Percentiles rank a stretch among this genome's conserved stretches.
phyloP scores from a whole-genome alignment of 2,113 vertebrate genomes.

The Rynchops niger region DNA sequence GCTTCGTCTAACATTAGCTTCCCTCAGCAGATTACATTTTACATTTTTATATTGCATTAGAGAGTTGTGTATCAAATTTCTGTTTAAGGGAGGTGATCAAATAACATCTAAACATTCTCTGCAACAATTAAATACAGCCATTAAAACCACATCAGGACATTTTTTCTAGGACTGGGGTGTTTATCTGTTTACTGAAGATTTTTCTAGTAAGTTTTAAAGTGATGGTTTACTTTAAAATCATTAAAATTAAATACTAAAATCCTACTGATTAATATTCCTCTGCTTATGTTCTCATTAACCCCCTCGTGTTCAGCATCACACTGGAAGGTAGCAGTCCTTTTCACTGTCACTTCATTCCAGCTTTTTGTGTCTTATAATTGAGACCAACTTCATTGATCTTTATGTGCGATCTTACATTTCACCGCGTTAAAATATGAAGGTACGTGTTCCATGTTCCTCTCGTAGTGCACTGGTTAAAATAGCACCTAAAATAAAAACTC shows the following conservation, averaged over 20 bases:
- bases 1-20: background rate
- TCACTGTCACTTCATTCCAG: background rate
- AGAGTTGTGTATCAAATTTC: background rate
- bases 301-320: background rate
- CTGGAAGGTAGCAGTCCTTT: background rate
- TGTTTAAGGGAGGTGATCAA: background rate
- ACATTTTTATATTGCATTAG: background rate
- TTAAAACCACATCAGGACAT: background rate
- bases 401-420: background rate
- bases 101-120: background rate
- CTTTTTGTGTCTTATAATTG: background rate
- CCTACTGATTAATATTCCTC: background rate
- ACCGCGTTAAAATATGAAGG: background rate
- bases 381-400: background rate
- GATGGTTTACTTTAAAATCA: background rate
- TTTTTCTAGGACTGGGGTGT: background rate
- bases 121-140: background rate
- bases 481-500: background rate
- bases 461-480: background rate
- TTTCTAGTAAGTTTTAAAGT: background rate
- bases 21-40: background rate
- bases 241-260: background rate
- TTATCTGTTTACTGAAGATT: background rate
- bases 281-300: background rate
- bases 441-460: background rate